Conservation (phyloP, 2,888 invertebrate genomes). For the Drosophila kanekoi region DNA sequence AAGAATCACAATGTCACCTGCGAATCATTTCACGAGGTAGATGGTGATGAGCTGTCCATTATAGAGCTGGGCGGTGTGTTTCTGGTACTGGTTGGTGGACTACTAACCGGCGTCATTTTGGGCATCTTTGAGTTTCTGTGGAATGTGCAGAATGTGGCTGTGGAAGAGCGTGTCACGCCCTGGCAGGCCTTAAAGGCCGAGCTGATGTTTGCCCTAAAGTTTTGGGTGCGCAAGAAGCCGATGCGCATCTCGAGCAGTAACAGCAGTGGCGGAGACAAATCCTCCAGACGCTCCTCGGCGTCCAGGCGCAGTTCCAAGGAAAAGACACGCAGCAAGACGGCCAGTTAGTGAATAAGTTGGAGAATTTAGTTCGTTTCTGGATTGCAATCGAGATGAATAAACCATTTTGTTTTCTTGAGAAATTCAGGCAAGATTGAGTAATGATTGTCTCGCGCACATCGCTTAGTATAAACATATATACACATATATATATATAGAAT, state of each 20-base stretch:
- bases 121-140: constrained; percentile 94
- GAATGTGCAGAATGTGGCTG: constrained; percentile 92
- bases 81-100: constrained; percentile 92
- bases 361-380: constrained; percentile 1
- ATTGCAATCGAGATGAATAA: constrained; percentile 29
- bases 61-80: constrained; percentile 96
- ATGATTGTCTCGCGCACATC: constrained; percentile 15
- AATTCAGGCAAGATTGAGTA: constrained; percentile 9
- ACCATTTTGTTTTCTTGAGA: constrained; percentile 7
- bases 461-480: constrained; percentile 11
- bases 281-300: constrained; percentile 68
- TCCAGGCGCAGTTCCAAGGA: constrained; percentile 72
- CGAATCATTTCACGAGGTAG: constrained; percentile 60
- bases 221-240: constrained; percentile 91
- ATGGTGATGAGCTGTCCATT: constrained; percentile 84
- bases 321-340: constrained; percentile 69
- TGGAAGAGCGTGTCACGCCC: constrained; percentile 91
- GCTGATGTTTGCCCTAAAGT: constrained; percentile 89
- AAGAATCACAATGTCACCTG: constrained; percentile 87
- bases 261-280: constrained; percentile 65
- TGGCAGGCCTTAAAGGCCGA: constrained; percentile 90
- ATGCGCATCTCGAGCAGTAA: constrained; percentile 84
- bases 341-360: constrained; percentile 35
- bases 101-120: constrained; percentile 89
- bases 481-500: constrained; percentile 27